A percentile compares a stretch with the other conserved stretches of the same genome.
phyloP scores from a whole-genome alignment of 2,888 invertebrate species.

The Tipula vernalis region DNA sequence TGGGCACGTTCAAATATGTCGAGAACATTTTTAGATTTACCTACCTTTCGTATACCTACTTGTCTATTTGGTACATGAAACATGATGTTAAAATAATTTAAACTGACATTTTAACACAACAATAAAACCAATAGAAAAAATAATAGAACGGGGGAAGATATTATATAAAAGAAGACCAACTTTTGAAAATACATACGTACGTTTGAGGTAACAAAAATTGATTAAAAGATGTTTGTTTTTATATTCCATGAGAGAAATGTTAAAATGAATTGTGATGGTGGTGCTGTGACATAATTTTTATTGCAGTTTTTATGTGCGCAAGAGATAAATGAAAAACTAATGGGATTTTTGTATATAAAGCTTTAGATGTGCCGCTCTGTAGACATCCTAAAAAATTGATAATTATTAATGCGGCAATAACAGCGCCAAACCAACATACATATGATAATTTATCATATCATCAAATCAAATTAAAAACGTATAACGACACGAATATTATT shows the following conservation, averaged over 20 bases:
- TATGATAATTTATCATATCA: neutral
- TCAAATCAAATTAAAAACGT: neutral
- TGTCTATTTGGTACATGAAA: neutral
- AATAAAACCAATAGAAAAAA: neutral
- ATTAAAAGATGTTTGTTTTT: neutral
- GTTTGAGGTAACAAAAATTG: neutral
- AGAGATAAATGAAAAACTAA: neutral
- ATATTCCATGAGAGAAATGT: neutral
- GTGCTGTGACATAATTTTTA: neutral
- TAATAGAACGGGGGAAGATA: neutral
- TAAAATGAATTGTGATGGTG: neutral
- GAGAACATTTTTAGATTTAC: neutral
- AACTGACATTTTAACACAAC: constrained; percentile 4
- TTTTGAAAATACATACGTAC: neutral
- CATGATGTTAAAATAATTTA: neutral
- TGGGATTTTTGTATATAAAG: neutral
- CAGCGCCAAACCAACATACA: neutral
- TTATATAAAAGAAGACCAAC: neutral
- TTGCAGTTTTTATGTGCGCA: neutral
- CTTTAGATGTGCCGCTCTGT: too few relatives aligned
- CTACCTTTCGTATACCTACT: neutral
- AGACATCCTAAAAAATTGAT: neutral
- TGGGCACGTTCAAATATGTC: neutral
- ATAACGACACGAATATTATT: neutral
- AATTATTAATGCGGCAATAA: neutral